Base-by-base conservation (phyloP, 2,797 vertebrate genomes). In the Tapera naevia region DNA sequence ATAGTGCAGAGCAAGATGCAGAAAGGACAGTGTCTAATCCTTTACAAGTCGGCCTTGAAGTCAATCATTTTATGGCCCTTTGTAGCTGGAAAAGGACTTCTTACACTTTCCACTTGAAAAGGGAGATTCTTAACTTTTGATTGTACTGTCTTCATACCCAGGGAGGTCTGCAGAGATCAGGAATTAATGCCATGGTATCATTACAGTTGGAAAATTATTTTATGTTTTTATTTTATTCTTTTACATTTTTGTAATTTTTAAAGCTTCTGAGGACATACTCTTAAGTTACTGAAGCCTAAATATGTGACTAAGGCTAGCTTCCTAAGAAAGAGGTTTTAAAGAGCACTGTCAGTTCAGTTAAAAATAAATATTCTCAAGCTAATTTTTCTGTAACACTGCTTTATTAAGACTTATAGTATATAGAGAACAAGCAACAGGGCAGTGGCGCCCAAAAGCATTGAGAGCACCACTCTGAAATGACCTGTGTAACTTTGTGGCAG, bases 1-100 rank as follows among this genome's bases (percentile, higher is more conserved):
- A 92, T 65, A 81, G 58, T 45, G 66, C 30, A 17, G 61, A 94
- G 89, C 54, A 78, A 89, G 71, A 93, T 80, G 88, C 91, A 89
- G 75, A 89, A 95, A 93, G 87, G 85, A 89, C 80, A 81, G 24
- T 56, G 54, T 78, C 80, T 95, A 87, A 90, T 89, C 90, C 64
- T 91, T 82, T 80, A 72, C 45, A 80, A 96, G 66, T 71, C 82
- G 91, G 73, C 87, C 87, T 95, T 94, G 82, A 95, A 95, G 66
- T 93, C 82, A 92, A 50, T 95, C 76, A 70, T 96, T 73, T 89
- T 87, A 72, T 30, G 93, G 70, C 39, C 50, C 66, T 92, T 95
- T 93, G 76, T 75, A 86, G 76, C 62, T 84, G 64, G 85, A 79
- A 89, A 92, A 86, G 32, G 39, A 79, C 73, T 94, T 95, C 85